These are phyloP conservation scores for Microcebus griseorufus DNA, from an alignment of 2,113 vertebrate genomes.

Conservation along the genomic window DNA sequence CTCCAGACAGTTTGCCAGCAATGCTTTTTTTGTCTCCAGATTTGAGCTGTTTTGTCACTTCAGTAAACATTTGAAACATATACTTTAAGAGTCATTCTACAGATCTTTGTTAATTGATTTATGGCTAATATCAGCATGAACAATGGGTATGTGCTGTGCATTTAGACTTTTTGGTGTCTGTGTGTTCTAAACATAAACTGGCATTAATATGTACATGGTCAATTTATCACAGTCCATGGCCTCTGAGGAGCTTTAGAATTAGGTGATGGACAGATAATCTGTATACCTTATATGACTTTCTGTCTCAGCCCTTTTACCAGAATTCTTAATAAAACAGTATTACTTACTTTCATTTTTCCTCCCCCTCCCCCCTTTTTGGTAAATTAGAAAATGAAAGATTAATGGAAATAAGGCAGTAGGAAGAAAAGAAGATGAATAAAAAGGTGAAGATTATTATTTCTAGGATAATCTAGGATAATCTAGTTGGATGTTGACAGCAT, in stretches of 20 bases:
- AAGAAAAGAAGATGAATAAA: neutral
- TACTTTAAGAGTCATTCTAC: neutral
- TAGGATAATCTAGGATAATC: neutral
- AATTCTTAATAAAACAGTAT: neutral
- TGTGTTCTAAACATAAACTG: neutral
- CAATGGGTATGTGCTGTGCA: neutral
- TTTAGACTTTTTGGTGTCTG: neutral
- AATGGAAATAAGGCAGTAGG: neutral
- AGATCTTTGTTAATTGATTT: neutral
- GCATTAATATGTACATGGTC: neutral
- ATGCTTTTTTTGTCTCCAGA: neutral
- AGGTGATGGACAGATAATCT: neutral
- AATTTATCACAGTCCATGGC: neutral
- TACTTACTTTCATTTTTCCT: neutral
- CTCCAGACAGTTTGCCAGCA: neutral
- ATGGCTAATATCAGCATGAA: neutral
- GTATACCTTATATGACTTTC: neutral
- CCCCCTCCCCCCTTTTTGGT: accelerated
- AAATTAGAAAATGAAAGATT: neutral
- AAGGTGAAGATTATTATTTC: neutral
- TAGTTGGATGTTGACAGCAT: neutral
- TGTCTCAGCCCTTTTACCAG: neutral
- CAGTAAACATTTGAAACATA: neutral
- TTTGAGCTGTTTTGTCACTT: constrained; percentile 34
- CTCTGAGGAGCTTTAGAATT: neutral